Evolutionary conservation across 1,140 invertebrate species (phyloP).

Genomic region (Diuraphis noxia): DNA sequence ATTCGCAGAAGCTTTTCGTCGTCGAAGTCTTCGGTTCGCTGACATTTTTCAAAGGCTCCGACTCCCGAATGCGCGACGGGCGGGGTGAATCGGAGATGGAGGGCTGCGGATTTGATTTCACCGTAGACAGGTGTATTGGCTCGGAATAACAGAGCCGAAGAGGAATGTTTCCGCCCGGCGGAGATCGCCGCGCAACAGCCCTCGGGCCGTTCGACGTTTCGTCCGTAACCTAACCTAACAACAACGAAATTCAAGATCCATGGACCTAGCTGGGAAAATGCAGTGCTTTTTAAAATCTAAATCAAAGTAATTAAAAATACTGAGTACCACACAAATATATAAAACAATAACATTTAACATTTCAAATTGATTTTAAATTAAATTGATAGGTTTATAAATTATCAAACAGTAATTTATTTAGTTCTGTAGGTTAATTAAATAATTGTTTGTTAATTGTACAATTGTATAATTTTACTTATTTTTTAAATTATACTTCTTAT

Average conservation of each 20-base stretch:
- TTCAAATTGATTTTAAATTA: not conserved
- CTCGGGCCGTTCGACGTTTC: not conserved
- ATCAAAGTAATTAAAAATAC: not conserved
- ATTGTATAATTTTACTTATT: no score
- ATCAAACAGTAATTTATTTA: no score
- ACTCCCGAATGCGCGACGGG: not conserved
- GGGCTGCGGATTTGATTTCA: not conserved
- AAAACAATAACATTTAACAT: no score
- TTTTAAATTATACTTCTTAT: not conserved
- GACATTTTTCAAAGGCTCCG: not conserved
- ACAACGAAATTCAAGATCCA: not conserved
- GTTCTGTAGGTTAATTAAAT: no score
- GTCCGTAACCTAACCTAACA: not conserved
- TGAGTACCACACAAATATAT: not conserved
- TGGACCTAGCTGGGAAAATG: not conserved
- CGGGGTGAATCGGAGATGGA: not conserved
- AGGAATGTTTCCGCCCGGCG: slow-evolving; percentile 27
- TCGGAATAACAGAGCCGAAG: slow-evolving; percentile 10
- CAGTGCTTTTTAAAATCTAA: not conserved
- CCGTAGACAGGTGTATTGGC: slow-evolving; percentile 18
- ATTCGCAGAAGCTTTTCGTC: not conserved
- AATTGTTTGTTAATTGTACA: no score
- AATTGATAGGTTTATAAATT: not conserved
- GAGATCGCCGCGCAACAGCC: not conserved
- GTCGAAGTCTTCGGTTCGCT: not conserved